Conservation (phyloP, 2,797 vertebrate species). For the Micromesistius poutassou region DNA sequence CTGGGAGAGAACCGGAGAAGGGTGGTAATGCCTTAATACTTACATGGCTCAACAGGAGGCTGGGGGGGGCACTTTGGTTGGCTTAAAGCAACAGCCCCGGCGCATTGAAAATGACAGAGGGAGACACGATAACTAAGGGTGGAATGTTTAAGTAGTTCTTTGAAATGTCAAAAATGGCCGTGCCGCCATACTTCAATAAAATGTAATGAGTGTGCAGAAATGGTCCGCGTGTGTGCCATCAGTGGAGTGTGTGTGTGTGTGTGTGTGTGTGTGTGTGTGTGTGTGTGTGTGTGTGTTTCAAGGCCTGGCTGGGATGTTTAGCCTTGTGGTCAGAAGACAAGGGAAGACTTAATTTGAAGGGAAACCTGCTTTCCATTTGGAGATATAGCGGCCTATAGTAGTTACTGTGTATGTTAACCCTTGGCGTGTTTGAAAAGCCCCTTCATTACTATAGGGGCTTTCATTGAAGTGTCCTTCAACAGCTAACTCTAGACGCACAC, state of each 20-base stretch:
- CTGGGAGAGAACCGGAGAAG: constrained; percentile 54
- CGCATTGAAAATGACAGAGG: constrained; percentile 37
- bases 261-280: too few relatives aligned
- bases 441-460: neutral
- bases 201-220: neutral
- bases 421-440: neutral
- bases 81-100: constrained; percentile 40
- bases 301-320: neutral
- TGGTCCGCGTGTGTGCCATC: neutral
- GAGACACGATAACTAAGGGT: constrained; percentile 15
- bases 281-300: too few relatives aligned
- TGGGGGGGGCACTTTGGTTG: constrained; percentile 16
- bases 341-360: neutral
- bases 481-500: neutral
- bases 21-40: constrained; percentile 60
- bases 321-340: neutral
- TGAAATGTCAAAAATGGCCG: neutral
- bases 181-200: neutral
- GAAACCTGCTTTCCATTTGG: neutral
- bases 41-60: constrained; percentile 31
- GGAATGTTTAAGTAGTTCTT: constrained; percentile 22
- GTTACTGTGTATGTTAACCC: neutral
- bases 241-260: constrained; percentile 14
- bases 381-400: neutral
- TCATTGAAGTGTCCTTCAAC: neutral